Percentiles rank a stretch among this genome's conserved stretches.
These are phyloP conservation scores for Disparrhopalites patrizii DNA, from an alignment of 2,888 invertebrate genomes.

Conservation along the genomic window DNA sequence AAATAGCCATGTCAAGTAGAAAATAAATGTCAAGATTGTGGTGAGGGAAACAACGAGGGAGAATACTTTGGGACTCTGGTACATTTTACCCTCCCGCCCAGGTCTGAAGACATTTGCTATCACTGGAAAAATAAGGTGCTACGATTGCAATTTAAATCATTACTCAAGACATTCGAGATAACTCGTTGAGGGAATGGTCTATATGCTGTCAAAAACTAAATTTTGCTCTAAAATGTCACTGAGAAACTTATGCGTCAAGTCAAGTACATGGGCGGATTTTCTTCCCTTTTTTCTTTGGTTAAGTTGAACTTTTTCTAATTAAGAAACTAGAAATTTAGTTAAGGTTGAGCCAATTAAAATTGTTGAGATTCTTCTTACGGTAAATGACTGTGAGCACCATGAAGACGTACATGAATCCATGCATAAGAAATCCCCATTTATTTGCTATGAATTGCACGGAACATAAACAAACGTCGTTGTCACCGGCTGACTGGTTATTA, in stretches of 20 bases:
- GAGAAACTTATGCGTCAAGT: too few species aligned
- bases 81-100: constrained; percentile 21
- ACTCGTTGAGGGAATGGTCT: too few species aligned
- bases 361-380: too few species aligned
- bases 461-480: not conserved
- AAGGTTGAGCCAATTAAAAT: not conserved
- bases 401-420: not conserved
- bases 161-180: not conserved
- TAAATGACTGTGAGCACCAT: not conserved
- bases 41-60: not conserved
- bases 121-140: constrained; percentile 2
- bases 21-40: constrained; percentile 5
- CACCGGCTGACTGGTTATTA: not conserved
- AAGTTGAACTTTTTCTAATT: not conserved
- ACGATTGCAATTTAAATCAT: not conserved
- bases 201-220: too few species aligned
- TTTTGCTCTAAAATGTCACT: too few species aligned
- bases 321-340: not conserved
- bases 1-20: constrained; percentile 20
- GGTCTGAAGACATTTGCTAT: constrained; percentile 21
- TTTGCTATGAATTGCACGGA: not conserved
- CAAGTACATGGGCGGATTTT: too few species aligned
- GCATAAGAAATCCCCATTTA: constrained; percentile 15
- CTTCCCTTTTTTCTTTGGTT: not conserved
- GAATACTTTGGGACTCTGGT: constrained; percentile 21